Conservation (phyloP, 2,888 invertebrate species). For the Drosophila stalkeri region DNA sequence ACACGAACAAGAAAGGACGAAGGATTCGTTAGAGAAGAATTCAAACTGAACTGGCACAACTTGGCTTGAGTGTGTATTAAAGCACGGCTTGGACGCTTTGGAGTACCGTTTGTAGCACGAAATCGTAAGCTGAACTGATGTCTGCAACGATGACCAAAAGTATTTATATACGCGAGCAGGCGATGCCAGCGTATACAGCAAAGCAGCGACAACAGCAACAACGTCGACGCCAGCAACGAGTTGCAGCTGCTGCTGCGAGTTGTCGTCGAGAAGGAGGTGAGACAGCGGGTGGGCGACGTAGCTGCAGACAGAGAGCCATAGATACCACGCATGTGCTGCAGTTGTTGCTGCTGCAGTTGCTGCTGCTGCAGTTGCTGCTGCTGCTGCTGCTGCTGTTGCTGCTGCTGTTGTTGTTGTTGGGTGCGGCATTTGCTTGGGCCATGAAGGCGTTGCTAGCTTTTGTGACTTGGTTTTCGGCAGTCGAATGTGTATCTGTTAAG, state of each 20-base stretch:
- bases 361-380: constrained; percentile 10
- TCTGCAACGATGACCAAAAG: constrained; percentile 85
- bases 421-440: constrained; percentile 65
- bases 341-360: constrained; percentile 25
- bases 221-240: constrained; percentile 41
- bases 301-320: constrained; percentile 31
- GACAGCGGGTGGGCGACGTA: constrained; percentile 21
- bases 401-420: constrained; percentile 49
- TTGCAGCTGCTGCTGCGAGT: constrained; percentile 64
- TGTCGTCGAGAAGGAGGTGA: constrained; percentile 4
- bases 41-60: constrained; percentile 52
- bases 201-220: constrained; percentile 31
- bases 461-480: constrained; percentile 65
- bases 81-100: constrained; percentile 52
- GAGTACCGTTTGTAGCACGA: constrained; percentile 84
- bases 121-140: constrained; percentile 85
- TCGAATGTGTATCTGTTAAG: constrained; percentile 46
- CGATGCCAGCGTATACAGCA: constrained; percentile 51
- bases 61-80: constrained; percentile 16
- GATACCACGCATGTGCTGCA: constrained; percentile 63
- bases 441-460: constrained; percentile 68
- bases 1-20: constrained; percentile 60
- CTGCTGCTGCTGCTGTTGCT: constrained; percentile 25
- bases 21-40: constrained; percentile 54
- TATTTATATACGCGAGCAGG: constrained; percentile 85